phyloP scores from a whole-genome alignment of 2,113 vertebrate genomes.

The Lipophrys pholis region DNA sequence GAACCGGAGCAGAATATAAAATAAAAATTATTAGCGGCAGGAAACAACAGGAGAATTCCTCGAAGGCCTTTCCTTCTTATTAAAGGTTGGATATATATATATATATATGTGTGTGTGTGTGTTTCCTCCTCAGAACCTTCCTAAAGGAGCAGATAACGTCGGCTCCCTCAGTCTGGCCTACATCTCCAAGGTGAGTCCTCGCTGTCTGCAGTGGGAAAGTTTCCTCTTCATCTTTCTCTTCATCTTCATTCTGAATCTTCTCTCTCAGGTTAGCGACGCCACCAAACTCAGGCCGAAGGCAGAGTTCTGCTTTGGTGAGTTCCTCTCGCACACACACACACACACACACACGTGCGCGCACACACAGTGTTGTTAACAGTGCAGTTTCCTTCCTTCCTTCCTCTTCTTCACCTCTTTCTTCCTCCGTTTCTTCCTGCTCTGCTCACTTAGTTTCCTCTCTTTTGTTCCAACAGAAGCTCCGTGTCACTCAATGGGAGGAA shows the following conservation, averaged over 20 bases:
- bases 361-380: too few relatives aligned
- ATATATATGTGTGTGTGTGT: background rate
- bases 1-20: conserved; percentile 10
- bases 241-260: too few relatives aligned
- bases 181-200: conserved; percentile 91
- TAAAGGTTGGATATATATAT: too few relatives aligned
- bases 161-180: conserved; percentile 95
- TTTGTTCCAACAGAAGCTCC: conserved; percentile 64
- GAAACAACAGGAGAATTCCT: conserved; percentile 12
- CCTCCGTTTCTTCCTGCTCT: conserved; percentile 1
- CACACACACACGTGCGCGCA: too few relatives aligned
- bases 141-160: conserved; percentile 89
- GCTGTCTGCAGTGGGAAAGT: too few relatives aligned
- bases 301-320: conserved; percentile 97
- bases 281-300: conserved; percentile 96
- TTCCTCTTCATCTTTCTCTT: too few relatives aligned
- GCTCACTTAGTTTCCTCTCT: conserved; percentile 56
- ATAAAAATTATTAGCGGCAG: background rate
- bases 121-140: conserved; percentile 88
- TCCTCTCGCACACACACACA: background rate
- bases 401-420: conserved; percentile 12
- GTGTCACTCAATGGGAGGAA: conserved; percentile 74
- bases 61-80: background rate
- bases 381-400: background rate
- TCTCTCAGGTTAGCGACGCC: conserved; percentile 93